phyloP scores from a whole-genome alignment of 1,140 invertebrate genomes.

The Tigriopus japonicus region DNA sequence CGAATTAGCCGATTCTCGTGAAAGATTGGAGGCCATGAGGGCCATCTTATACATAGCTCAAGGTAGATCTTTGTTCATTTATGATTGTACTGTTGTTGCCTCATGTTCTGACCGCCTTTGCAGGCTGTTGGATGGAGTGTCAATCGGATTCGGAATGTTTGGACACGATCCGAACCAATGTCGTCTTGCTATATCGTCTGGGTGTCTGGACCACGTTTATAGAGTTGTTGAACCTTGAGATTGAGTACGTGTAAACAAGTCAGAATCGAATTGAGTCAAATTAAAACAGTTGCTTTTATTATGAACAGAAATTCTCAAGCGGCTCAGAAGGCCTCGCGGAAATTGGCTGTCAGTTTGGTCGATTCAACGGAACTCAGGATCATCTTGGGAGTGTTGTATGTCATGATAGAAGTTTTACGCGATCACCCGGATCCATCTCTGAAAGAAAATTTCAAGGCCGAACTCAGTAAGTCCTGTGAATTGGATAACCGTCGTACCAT shows the following conservation, averaged over 20 bases:
- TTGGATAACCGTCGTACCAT: too few species aligned
- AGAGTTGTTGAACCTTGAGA: slow-evolving; percentile 81
- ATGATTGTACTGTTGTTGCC: too few species aligned
- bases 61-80: too few species aligned
- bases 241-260: slow-evolving; percentile 45
- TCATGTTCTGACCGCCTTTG: too few species aligned
- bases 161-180: slow-evolving; percentile 57
- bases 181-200: slow-evolving; percentile 65
- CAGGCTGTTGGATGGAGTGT: slow-evolving; percentile 70
- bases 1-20: not conserved
- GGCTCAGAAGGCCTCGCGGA: slow-evolving; percentile 53
- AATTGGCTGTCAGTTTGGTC: slow-evolving; percentile 67
- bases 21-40: slow-evolving; percentile 44
- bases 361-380: slow-evolving; percentile 80
- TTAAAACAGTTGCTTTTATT: not conserved
- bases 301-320: slow-evolving; percentile 44
- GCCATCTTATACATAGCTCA: slow-evolving; percentile 74
- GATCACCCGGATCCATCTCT: slow-evolving; percentile 42
- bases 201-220: slow-evolving; percentile 74
- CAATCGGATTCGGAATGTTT: slow-evolving; percentile 72
- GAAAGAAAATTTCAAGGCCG: slow-evolving; percentile 52
- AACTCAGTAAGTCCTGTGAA: slow-evolving; percentile 62
- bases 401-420: slow-evolving; percentile 70
- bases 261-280: not conserved
- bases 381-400: slow-evolving; percentile 79